Evolutionary conservation across 1,140 invertebrate species (phyloP).

Genomic region (Drosophila kikkawai): DNA sequence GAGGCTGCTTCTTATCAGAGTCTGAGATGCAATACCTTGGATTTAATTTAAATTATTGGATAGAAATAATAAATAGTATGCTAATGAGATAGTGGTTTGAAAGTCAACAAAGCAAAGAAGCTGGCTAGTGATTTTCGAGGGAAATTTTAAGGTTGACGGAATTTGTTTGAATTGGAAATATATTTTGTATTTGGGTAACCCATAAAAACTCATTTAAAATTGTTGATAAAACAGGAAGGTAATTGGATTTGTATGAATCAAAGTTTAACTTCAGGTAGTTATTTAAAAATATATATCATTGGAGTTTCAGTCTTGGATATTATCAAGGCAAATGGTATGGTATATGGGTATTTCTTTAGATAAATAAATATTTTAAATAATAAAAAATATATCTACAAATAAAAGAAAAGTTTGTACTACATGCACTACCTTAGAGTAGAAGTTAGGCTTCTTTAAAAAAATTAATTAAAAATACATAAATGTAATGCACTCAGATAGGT

Average conservation of each 20-base stretch:
- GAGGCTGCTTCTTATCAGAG: constrained; percentile 1
- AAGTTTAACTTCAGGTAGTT: not conserved
- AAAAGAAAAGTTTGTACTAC: not conserved
- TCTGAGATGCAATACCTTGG: constrained; percentile 13
- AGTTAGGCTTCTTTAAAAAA: not conserved
- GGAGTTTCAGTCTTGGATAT: not conserved
- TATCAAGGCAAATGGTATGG: not conserved
- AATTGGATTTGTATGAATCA: not conserved
- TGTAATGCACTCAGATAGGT: not conserved
- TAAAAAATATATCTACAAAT: not conserved
- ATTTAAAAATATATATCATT: not conserved
- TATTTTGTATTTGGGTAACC: not conserved
- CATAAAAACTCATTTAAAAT: not conserved
- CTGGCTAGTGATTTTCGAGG: not conserved
- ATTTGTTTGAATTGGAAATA: not conserved
- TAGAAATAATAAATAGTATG: constrained; percentile 24
- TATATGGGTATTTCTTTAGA: not conserved
- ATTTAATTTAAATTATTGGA: constrained; percentile 23
- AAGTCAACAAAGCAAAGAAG: not conserved
- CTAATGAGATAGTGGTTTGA: constrained; percentile 18
- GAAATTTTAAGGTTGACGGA: not conserved
- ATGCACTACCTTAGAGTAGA: not conserved
- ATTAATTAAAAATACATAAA: not conserved
- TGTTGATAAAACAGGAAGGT: not conserved
- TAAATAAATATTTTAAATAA: not conserved